Conservation (phyloP, 2,113 vertebrate species). For the Anolis carolinensis region DNA sequence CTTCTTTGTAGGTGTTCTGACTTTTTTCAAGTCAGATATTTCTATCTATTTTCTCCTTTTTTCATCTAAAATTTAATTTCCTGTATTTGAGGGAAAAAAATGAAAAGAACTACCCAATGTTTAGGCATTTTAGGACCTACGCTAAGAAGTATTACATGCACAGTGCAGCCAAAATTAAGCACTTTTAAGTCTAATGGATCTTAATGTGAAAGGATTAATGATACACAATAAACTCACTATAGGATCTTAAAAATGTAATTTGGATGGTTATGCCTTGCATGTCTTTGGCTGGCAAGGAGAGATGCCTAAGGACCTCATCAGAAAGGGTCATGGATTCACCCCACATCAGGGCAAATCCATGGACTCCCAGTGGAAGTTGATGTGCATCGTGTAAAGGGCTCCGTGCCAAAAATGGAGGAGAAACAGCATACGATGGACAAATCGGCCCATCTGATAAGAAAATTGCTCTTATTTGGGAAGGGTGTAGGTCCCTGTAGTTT, state of each 20-base stretch:
- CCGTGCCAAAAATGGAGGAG: no score
- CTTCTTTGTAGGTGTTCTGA: slow-evolving; percentile 71
- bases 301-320: neutral
- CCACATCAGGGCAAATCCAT: no score
- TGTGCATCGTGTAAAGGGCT: no score
- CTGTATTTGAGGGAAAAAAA: slow-evolving; percentile 56
- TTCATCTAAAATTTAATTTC: slow-evolving; percentile 63
- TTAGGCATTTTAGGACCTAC: neutral
- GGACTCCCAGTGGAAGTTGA: no score
- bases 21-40: slow-evolving; percentile 35
- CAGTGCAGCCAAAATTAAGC: no score
- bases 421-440: no score
- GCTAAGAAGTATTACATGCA: neutral
- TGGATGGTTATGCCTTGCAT: neutral
- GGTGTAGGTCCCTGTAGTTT: neutral
- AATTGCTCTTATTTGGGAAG: no score
- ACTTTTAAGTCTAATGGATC: neutral
- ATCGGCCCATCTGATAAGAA: neutral
- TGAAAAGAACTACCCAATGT: slow-evolving; percentile 40
- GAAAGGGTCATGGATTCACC: no score
- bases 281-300: neutral
- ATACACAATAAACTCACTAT: neutral
- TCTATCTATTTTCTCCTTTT: slow-evolving; percentile 44
- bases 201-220: neutral
- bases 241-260: neutral